Base-by-base conservation (phyloP, 35 echinoderm and acorn worm species). In the Amphiura filiformis region DNA sequence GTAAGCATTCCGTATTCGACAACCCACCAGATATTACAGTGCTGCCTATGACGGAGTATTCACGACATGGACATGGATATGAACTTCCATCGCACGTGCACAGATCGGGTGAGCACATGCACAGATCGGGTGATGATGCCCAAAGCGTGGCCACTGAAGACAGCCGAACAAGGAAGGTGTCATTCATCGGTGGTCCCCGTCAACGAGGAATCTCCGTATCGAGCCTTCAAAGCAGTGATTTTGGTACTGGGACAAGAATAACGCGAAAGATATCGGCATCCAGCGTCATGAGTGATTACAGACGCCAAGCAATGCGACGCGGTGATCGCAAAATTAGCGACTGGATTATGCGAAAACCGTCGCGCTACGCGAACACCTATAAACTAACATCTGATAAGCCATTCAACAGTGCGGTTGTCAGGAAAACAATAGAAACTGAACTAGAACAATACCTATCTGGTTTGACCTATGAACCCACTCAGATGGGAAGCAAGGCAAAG, bases 401-500 rank as follows among this genome's bases (percentile, higher is more conserved):
- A 2, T 85, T 85, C 34, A 31, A 40, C 20, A 56, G 44, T 2
- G 64, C 34, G 18, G 15, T 61, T 1, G 32, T 70, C 12, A 56
- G n/a, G 18, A 0, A 70, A 37, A 61, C 64, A 37, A 85, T 85
- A 34, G 83, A 85, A 61, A 70, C 56, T 1, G 83, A 65, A 0
- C 35, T 85, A 14, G 32, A 85, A 35, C 49, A 85, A 34, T 70
- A 70, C 26, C 26, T 85, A 32, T 56, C 56, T 26, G 56, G 64
- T 0, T 23, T 85, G 13, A 34, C 49, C 32, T 85, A 85, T 56
- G 64, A 37, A 23, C 83, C 83, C 13, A 35, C n/a, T 32, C 31
- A 65, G 34, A 70, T 85, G 52, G 89, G 65, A 4, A 39, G 22
- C 5, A 83, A 83, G 31, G 89, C 89, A 1, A 52, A 52, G 22